Percentiles rank a stretch among this genome's conserved stretches.
Conservation (phyloP, 2,113 vertebrate species). For the Prionailurus bengalensis region DNA sequence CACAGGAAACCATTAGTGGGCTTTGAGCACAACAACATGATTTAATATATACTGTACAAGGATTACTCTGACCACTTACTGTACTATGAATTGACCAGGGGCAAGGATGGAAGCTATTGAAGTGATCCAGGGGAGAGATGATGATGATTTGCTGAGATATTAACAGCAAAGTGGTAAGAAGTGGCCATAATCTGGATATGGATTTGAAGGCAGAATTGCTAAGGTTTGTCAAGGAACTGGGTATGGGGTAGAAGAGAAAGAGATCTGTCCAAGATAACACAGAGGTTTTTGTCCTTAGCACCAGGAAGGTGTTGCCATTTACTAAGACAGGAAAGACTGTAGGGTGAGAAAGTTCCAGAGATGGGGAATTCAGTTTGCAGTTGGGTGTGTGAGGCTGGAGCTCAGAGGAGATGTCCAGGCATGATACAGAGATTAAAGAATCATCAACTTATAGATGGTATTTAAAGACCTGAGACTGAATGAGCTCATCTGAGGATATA, state of each 20-base stretch:
- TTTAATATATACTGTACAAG: not conserved
- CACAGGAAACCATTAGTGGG: not conserved
- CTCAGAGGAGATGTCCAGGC: not conserved
- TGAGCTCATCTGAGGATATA: not conserved
- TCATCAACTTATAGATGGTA: not conserved
- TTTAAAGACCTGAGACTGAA: not conserved
- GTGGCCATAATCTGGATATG: not conserved
- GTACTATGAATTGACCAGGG: not conserved
- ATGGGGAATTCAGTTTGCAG: not conserved
- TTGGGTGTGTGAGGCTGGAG: not conserved
- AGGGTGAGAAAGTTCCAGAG: not conserved
- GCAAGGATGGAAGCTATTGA: not conserved
- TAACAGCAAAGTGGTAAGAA: not conserved
- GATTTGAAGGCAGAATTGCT: not conserved
- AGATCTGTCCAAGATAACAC: not conserved
- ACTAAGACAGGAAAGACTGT: not conserved
- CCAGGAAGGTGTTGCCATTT: not conserved
- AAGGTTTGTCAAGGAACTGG: not conserved
- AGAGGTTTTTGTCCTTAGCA: not conserved
- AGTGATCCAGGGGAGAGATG: not conserved
- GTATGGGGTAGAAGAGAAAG: not conserved
- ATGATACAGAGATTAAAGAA: not conserved
- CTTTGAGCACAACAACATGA: not conserved
- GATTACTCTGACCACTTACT: not conserved
- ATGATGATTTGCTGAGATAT: not conserved